Evolutionary conservation across 2,113 vertebrate species (phyloP), one percentile per base, ranked within the genome.

Genomic region (Fukomys damarensis): DNA sequence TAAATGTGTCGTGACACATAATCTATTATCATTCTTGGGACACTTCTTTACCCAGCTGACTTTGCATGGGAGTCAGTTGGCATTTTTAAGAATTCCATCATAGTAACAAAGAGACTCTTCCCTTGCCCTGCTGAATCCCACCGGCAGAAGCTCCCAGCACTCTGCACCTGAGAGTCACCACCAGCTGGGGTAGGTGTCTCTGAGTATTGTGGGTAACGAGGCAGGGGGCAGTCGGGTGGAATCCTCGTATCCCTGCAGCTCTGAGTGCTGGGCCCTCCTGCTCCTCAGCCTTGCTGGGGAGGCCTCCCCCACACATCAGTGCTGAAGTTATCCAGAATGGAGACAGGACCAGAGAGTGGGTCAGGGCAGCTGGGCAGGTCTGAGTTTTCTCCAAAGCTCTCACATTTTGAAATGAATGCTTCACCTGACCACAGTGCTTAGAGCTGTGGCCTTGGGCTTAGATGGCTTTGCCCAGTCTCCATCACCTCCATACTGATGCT

Each of bases 181-280:
- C 0, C 3, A 0, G 2, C 6, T 16, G 9, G 14, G 38, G 17
- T 2, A 30, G 54, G 11, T 5, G 2, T 20, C 7, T 0, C 38
- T 54, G 14, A 22, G 22, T 9, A 17, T 38, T 59, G 20, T 11
- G 22, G 32, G 46, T 35, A 70, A 38, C 10, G 22, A 32, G 13
- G 46, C 22, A 38, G 7, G 70, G 8, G 43, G 41, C 12, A 12
- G 30, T 52, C 11, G 22, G 2, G 22, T 7, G 35, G 54, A 26
- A 28, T 30, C 35, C 11, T 8, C 0, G 16, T 56, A 35, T 26
- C 43, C 16, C 35, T 19, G 14, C 19, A 87, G 20, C 30, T 19
- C 35, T 22, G 54, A 28, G 54, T 12, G 0, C 7, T 38, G 52
- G 52, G 35, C 7, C 0, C 24, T 43, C 4, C 52, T 26, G 41